These are phyloP conservation scores for Acanthococcus lagerstroemiae DNA, from an alignment of 2,888 invertebrate species.

Conservation along the genomic window DNA sequence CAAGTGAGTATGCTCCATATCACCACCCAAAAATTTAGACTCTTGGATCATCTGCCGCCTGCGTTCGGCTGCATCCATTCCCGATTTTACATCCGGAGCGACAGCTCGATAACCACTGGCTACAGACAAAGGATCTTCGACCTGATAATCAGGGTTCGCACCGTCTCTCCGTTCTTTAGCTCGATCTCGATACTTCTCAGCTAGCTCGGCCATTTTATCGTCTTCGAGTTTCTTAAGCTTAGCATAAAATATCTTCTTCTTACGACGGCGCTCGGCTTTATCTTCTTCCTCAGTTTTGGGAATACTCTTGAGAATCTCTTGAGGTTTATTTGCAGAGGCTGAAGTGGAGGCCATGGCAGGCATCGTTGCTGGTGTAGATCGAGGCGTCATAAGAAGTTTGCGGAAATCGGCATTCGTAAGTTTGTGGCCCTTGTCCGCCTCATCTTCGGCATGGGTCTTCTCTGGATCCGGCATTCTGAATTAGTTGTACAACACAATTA, in stretches of 20 bases:
- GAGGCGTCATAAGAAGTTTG: conserved; percentile 88
- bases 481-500: background rate
- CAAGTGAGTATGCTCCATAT: conserved; percentile 99
- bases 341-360: conserved; percentile 39
- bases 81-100: conserved; percentile 89
- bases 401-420: conserved; percentile 96
- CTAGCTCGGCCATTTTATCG: conserved; percentile 84
- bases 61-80: conserved; percentile 86
- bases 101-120: conserved; percentile 86
- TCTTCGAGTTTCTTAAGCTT: conserved; percentile 90
- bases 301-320: conserved; percentile 35
- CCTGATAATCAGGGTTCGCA: conserved; percentile 65
- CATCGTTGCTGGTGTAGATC: conserved; percentile 52
- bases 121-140: conserved; percentile 73
- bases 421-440: conserved; percentile 48
- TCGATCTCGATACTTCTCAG: conserved; percentile 84
- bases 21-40: conserved; percentile 99
- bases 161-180: conserved; percentile 86
- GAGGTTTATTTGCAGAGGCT: conserved; percentile 24
- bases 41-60: conserved; percentile 91
- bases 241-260: conserved; percentile 92
- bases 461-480: conserved; percentile 33
- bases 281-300: conserved; percentile 43
- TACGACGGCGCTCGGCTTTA: conserved; percentile 72
- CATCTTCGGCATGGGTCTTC: conserved; percentile 23